These are phyloP conservation scores for Drosophila fuyamai DNA, from an alignment of 1,140 invertebrate species.

Conservation along the genomic window DNA sequence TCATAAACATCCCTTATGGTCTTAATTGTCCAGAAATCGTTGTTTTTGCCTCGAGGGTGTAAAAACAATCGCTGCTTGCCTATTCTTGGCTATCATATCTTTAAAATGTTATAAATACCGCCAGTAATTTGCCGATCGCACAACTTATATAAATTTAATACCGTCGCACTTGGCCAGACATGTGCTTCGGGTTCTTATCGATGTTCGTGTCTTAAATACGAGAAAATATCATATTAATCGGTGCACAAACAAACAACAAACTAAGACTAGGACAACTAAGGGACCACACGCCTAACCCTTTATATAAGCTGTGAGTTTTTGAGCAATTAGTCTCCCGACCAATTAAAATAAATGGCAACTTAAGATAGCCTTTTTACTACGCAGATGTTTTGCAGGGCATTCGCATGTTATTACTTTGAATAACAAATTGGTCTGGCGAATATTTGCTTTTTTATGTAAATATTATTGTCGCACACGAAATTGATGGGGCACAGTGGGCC, in stretches of 20 bases:
- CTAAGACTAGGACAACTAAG: background rate
- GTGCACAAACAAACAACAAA: background rate
- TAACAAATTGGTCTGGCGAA: slow-evolving; percentile 66
- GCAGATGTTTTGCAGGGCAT: slow-evolving; percentile 37
- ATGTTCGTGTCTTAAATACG: slow-evolving; percentile 3
- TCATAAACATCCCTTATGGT: background rate
- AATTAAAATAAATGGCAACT: slow-evolving; percentile 67
- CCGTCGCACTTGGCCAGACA: slow-evolving; percentile 42
- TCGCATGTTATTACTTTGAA: slow-evolving; percentile 40
- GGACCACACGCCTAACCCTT: slow-evolving; percentile 7
- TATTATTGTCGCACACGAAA: slow-evolving; percentile 60
- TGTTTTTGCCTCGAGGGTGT: background rate
- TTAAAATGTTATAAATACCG: slow-evolving; percentile 44
- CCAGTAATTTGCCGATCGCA: slow-evolving; percentile 66
- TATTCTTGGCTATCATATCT: slow-evolving; percentile 64
- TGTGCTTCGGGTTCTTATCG: slow-evolving; percentile 51
- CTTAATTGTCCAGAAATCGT: background rate
- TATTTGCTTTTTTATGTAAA: slow-evolving; percentile 65
- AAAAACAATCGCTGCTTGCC: slow-evolving; percentile 15
- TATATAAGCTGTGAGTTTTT: slow-evolving; percentile 20
- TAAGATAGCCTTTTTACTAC: slow-evolving; percentile 35
- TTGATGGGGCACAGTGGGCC: slow-evolving; percentile 39
- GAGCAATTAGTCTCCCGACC: slow-evolving; percentile 37
- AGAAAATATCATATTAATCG: slow-evolving; percentile 11
- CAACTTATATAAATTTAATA: slow-evolving; percentile 55